These are phyloP conservation scores for Deilephila elpenor DNA, from an alignment of 2,888 invertebrate genomes.

Conservation along the genomic window DNA sequence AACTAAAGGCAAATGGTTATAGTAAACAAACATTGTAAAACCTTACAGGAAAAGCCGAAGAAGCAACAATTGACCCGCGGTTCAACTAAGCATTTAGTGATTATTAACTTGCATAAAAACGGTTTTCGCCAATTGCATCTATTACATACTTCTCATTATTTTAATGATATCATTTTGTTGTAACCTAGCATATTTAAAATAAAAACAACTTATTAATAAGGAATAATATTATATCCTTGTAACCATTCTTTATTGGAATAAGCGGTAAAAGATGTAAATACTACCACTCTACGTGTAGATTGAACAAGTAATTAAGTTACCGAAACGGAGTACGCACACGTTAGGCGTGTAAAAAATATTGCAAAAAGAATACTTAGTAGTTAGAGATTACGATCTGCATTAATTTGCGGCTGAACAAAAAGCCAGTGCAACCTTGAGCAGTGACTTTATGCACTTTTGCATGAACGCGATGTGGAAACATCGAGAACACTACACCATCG, in stretches of 20 bases:
- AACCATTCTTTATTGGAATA: background rate
- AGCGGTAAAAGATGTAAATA: background rate
- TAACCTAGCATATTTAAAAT: background rate
- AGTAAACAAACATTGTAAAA: constrained; percentile 50
- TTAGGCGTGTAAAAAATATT: background rate
- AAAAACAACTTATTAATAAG: background rate
- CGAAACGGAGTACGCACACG: background rate
- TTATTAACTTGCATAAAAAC: constrained; percentile 41
- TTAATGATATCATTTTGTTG: background rate
- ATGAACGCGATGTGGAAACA: constrained; percentile 41
- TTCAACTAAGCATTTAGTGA: constrained; percentile 36
- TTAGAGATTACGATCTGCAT: constrained; percentile 34
- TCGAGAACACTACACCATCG: constrained; percentile 45
- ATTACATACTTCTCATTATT: background rate
- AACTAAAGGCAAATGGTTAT: constrained; percentile 35
- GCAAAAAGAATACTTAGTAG: constrained; percentile 6
- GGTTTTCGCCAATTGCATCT: background rate
- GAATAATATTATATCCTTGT: background rate
- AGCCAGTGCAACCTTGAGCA: constrained; percentile 44
- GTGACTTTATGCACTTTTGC: constrained; percentile 44
- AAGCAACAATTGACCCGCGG: constrained; percentile 46
- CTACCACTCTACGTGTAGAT: background rate
- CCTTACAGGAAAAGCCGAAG: constrained; percentile 50
- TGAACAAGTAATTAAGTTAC: background rate
- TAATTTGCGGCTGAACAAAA: constrained; percentile 39